Evolutionary conservation across 2,797 vertebrate genomes (phyloP).

Genomic region (Pempheris klunzingeri): DNA sequence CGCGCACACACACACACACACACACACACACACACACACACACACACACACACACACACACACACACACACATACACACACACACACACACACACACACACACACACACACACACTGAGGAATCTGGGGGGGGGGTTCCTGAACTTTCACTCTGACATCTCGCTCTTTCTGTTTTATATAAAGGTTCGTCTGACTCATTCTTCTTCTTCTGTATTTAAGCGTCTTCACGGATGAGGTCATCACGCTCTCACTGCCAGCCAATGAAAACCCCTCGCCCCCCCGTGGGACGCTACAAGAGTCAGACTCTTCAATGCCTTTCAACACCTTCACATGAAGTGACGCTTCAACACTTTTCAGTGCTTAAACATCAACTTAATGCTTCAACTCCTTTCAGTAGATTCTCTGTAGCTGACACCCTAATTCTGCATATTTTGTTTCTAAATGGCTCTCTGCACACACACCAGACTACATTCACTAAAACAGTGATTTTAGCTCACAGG

Average conservation of each 20-base stretch:
- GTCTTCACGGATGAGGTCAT: not conserved
- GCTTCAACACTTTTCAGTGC: not conserved
- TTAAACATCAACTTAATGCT: not conserved
- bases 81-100: constrained; percentile 17
- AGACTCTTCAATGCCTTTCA: not conserved
- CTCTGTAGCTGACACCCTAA: too few species aligned
- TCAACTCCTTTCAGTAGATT: not conserved
- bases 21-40: constrained; percentile 9
- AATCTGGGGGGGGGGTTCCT: constrained; percentile 25
- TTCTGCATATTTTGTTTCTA: too few species aligned
- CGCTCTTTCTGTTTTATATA: too few species aligned
- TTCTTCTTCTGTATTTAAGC: not conserved
- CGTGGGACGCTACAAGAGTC: not conserved
- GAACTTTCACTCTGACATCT: too few species aligned
- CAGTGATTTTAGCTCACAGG: too few species aligned
- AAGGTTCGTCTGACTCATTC: constrained; percentile 5
- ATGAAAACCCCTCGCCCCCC: constrained; percentile 12
- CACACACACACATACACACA: constrained; percentile 26
- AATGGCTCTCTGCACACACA: too few species aligned
- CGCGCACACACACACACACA: constrained; percentile 30
- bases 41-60: constrained; percentile 41
- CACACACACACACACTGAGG: constrained; percentile 14
- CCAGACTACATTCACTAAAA: too few species aligned
- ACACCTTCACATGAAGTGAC: too few species aligned
- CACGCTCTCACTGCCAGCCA: constrained; percentile 15